Percentiles rank a stretch among this genome's conserved stretches.
phyloP scores from a whole-genome alignment of 2,888 invertebrate genomes.

The Bugulina stolonifera region DNA sequence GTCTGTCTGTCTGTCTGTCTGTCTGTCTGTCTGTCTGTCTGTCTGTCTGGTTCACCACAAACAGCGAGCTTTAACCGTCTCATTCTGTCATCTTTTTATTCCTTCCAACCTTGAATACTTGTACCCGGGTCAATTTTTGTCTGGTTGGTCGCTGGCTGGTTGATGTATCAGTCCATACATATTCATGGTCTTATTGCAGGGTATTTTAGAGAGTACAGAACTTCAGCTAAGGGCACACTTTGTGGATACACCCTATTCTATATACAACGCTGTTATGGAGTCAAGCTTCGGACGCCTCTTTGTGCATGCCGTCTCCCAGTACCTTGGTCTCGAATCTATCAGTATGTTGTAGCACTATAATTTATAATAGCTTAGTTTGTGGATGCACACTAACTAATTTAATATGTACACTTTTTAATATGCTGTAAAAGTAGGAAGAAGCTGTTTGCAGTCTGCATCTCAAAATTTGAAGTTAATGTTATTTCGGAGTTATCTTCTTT shows the following conservation, averaged over 20 bases:
- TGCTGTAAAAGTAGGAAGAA: neutral
- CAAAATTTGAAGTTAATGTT: neutral
- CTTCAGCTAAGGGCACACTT: neutral
- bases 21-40: too few relatives aligned
- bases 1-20: too few relatives aligned
- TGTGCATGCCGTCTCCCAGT: slow-evolving; percentile 19
- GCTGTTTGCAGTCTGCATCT: neutral
- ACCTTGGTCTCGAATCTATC: slow-evolving; percentile 6
- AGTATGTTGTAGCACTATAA: slow-evolving; percentile 3
- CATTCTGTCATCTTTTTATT: too few relatives aligned
- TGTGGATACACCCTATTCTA: neutral
- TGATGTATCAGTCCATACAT: too few relatives aligned
- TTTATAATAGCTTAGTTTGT: too few relatives aligned
- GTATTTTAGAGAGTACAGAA: neutral
- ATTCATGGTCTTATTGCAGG: slow-evolving; percentile 18
- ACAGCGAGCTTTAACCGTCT: too few relatives aligned
- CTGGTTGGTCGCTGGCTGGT: too few relatives aligned
- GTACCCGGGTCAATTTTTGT: too few relatives aligned
- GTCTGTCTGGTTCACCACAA: too few relatives aligned
- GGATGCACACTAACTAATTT: too few relatives aligned
- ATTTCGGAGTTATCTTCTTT: neutral
- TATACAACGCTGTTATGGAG: neutral
- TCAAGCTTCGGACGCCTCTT: slow-evolving; percentile 13
- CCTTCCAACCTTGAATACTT: too few relatives aligned
- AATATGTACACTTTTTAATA: too few relatives aligned